Percentiles rank a stretch among this genome's conserved stretches.
Conservation (phyloP, 2,113 vertebrate species). For the Hippocampus barbouri region DNA sequence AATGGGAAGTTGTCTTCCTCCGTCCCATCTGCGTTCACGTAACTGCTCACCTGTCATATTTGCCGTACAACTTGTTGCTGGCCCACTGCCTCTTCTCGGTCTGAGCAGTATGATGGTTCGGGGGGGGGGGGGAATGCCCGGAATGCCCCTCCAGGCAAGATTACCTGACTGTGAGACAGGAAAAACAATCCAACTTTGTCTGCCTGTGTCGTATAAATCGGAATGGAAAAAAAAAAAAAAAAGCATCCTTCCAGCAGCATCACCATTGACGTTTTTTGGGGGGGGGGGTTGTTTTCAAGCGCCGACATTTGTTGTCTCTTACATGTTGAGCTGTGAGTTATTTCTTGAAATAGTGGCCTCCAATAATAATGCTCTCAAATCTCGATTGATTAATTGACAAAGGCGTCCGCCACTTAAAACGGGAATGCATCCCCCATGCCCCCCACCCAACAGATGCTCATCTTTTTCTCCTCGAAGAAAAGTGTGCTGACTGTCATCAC, state of each 20-base stretch:
- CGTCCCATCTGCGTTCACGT: conserved; percentile 3
- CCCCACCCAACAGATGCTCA: too few species aligned
- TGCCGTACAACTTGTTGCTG: neutral
- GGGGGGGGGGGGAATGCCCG: neutral
- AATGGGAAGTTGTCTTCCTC: conserved; percentile 46
- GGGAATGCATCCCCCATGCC: too few species aligned
- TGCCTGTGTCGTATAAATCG: neutral
- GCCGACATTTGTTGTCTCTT: too few species aligned
- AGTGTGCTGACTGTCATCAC: too few species aligned
- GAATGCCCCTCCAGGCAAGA: conserved; percentile 24
- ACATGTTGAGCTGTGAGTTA: neutral
- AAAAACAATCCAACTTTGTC: neutral
- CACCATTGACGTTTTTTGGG: too few species aligned
- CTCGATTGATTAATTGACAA: too few species aligned
- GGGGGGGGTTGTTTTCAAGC: too few species aligned
- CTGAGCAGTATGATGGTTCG: neutral
- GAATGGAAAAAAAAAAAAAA: neutral
- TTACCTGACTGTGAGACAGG: neutral
- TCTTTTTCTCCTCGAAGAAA: too few species aligned
- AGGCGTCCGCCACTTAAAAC: too few species aligned
- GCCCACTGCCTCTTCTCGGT: conserved; percentile 12
- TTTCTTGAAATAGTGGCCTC: neutral
- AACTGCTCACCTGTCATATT: conserved; percentile 23
- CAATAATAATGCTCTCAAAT: neutral
- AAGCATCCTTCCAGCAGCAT: neutral